Conservation (phyloP, 2,888 invertebrate species). For the Acrobasis repandana region DNA sequence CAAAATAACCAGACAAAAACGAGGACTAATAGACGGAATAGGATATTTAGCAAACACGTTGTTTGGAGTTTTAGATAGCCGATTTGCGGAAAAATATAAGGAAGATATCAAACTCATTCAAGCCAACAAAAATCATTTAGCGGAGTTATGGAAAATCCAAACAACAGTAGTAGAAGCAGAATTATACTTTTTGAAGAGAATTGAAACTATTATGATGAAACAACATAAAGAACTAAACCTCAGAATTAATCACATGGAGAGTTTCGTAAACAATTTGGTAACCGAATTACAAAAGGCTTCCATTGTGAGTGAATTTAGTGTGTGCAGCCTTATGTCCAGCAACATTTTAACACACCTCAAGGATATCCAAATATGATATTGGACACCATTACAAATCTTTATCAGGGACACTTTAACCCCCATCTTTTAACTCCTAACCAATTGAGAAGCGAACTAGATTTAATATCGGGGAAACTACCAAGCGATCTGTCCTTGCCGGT, state of each 20-base stretch:
- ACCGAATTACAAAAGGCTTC: background rate
- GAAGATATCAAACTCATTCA: slow-evolving; percentile 25
- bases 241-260: background rate
- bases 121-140: background rate
- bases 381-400: background rate
- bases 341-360: background rate
- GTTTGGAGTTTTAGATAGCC: slow-evolving; percentile 30
- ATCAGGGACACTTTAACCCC: background rate
- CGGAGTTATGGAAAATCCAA: too few species aligned
- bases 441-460: too few species aligned
- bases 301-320: background rate
- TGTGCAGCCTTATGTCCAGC: background rate
- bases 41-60: slow-evolving; percentile 29
- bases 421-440: background rate
- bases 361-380: background rate
- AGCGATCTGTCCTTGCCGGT: too few species aligned
- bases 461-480: too few species aligned
- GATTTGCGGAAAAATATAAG: slow-evolving; percentile 28
- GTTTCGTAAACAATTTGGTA: background rate
- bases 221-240: background rate
- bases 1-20: background rate
- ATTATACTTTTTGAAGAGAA: background rate
- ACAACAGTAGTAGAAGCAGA: background rate
- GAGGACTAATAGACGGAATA: slow-evolving; percentile 28
- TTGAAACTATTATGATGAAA: background rate